Evolutionary conservation across 2,797 vertebrate species (phyloP), one percentile per base, ranked within the genome.

Genomic region (Enteromius unitaeniatus): DNA sequence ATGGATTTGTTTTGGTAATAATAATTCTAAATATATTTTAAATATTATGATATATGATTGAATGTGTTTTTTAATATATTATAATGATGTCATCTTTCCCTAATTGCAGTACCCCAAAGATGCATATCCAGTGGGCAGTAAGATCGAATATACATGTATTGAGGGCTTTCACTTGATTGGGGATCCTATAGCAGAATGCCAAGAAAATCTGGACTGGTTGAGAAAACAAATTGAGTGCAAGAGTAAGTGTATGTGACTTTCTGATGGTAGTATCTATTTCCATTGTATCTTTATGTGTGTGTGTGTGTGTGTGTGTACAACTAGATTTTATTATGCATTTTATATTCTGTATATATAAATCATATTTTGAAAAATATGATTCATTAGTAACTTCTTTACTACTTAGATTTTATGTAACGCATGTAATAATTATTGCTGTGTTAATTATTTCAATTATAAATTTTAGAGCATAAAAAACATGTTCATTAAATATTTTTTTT

Each of bases 1-100:
- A 99, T 31, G 97, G 97, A 82, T 96, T 95, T 87, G 86, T 97
- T 88, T 92, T 93, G 94, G 97, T 98, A 91, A 90, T 23, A 3
- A 53, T 53, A 19, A 15, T 79, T 4, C n/a, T 9, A 23, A 58
- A 13, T 23, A 53, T 19, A 53, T 53, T 53, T 11, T 11, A 11
- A n/a, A 2, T 23, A 58, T 10, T 58, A 23, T 58, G 23, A 58
- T n/a, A 31, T 77, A 26, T 65, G 9, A 34, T 23, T 85, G 4
- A 31, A 69, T 60, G 6, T 65, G 21, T 60, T 69, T 76, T 14
- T 26, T 21, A 19, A 15, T 58, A 0, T 72, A 53, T 42, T 40
- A 40, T 1, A 5, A 15, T 67, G 2, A 49, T 34, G 13, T 23
- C 53, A 6, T 70, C 1, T 58, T 64, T 17, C 42, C 17, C 9